phyloP scores from a whole-genome alignment of 1,140 invertebrate genomes.

The Listronotus bonariensis region DNA sequence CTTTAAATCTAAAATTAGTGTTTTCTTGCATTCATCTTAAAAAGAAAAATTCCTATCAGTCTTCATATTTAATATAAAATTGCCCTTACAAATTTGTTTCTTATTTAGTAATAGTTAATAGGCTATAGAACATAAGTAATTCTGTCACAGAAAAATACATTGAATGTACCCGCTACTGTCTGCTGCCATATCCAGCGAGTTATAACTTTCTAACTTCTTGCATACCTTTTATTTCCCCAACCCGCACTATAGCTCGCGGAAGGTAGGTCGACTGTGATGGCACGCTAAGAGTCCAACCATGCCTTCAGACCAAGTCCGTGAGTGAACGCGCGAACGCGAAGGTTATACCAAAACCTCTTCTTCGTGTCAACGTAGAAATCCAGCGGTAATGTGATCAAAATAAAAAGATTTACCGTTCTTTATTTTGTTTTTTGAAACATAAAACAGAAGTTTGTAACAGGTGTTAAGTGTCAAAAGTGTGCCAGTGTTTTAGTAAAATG shows the following conservation, averaged over 20 bases:
- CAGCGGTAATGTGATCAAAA: constrained; percentile 28
- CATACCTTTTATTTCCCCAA: constrained; percentile 12
- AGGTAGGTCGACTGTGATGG: constrained; percentile 25
- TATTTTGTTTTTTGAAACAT: constrained; percentile 4
- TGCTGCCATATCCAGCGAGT: too few species aligned
- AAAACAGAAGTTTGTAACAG: constrained; percentile 4
- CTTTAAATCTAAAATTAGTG: too few species aligned
- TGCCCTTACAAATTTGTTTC: too few species aligned
- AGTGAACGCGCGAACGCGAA: constrained; percentile 5
- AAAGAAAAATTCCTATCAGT: too few species aligned
- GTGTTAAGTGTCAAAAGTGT: constrained; percentile 1
- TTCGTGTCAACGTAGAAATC: constrained; percentile 8
- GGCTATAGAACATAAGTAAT: too few species aligned
- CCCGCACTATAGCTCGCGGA: constrained; percentile 12
- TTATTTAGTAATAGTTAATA: too few species aligned
- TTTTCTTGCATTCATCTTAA: too few species aligned
- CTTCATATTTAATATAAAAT: too few species aligned
- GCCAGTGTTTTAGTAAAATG: constrained; percentile 5
- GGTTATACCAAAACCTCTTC: constrained; percentile 2
- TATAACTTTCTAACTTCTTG: background rate
- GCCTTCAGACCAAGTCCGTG: constrained; percentile 6
- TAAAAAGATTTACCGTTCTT: constrained; percentile 23
- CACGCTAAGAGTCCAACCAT: constrained; percentile 13
- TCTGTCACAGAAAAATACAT: too few species aligned
- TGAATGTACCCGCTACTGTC: too few species aligned